Conservation (phyloP, 2,797 vertebrate genomes). For the Philypnodon macrostomus region DNA sequence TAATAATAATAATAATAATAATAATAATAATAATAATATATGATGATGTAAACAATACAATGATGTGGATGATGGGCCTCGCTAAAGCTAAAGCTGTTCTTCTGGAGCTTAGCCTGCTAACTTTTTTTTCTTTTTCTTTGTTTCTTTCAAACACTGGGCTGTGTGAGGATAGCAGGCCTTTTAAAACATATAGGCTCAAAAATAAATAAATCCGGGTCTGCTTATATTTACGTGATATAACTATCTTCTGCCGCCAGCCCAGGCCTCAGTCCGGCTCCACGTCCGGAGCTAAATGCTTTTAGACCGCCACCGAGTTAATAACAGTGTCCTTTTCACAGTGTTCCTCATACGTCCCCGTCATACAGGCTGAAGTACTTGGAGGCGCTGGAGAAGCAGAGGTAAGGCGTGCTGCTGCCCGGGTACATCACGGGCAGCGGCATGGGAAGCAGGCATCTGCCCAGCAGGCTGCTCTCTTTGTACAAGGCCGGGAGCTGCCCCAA, state of each 20-base stretch:
- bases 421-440: slow-evolving; percentile 84
- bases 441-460: slow-evolving; percentile 83
- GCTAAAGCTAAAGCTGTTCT: slow-evolving; percentile 30
- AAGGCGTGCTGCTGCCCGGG: slow-evolving; percentile 81
- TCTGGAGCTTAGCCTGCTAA: slow-evolving; percentile 33
- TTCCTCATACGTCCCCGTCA: slow-evolving; percentile 83
- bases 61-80: slow-evolving; percentile 40
- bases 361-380: slow-evolving; percentile 85
- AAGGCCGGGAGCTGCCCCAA: slow-evolving; percentile 75
- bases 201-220: slow-evolving; percentile 74
- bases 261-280: slow-evolving; percentile 22
- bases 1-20: slow-evolving; percentile 56
- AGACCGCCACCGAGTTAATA: slow-evolving; percentile 50
- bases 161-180: slow-evolving; percentile 22
- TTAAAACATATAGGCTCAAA: slow-evolving; percentile 36
- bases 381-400: slow-evolving; percentile 83
- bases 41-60: slow-evolving; percentile 44
- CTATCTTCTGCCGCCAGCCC: slow-evolving; percentile 39
- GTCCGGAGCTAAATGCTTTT: slow-evolving; percentile 53
- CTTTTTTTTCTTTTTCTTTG: too few relatives aligned
- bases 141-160: too few relatives aligned
- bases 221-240: slow-evolving; percentile 57
- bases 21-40: slow-evolving; percentile 52
- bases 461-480: slow-evolving; percentile 81
- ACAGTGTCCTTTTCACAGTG: slow-evolving; percentile 38